Evolutionary conservation across 23 tunicate species (phyloP).

Genomic region (Styela plicata): DNA sequence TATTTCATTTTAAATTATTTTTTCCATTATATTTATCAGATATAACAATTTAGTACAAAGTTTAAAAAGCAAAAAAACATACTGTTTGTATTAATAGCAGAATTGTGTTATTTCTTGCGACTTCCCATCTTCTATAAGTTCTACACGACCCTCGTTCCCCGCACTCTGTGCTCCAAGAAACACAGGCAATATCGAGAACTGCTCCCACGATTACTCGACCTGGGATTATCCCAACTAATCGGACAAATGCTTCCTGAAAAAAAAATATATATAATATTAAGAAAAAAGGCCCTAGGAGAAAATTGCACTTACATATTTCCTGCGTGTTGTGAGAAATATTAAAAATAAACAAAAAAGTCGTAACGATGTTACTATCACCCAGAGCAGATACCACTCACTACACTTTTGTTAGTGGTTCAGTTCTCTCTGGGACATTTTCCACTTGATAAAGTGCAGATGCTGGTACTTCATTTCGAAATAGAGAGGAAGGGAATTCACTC

Average conservation of each 20-base stretch:
- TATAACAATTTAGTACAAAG: neutral
- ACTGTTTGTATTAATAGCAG: constrained; percentile 13
- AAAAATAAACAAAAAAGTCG: no score
- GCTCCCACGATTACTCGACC: constrained; percentile 60
- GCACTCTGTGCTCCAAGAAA: constrained; percentile 75
- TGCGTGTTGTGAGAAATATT: no score
- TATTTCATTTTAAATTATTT: no score
- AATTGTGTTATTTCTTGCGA: constrained; percentile 18
- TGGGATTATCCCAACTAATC: constrained; percentile 72
- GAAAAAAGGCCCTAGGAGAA: no score
- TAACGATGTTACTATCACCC: no score
- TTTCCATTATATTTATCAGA: neutral
- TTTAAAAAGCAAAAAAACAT: neutral
- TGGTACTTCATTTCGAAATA: no score
- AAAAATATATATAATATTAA: neutral
- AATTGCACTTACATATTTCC: no score
- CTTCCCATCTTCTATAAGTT: constrained; percentile 29
- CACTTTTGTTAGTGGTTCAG: no score
- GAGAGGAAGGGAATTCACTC: no score
- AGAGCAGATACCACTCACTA: no score
- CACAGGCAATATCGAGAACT: constrained; percentile 77
- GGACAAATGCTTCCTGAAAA: constrained; percentile 52
- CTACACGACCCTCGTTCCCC: constrained; percentile 63
- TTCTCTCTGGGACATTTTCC: no score
- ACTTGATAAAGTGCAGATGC: no score